Percentiles rank a stretch among this genome's conserved stretches.
These are phyloP conservation scores for Chrysina gloriosa DNA, from an alignment of 2,888 invertebrate genomes.

Conservation along the genomic window DNA sequence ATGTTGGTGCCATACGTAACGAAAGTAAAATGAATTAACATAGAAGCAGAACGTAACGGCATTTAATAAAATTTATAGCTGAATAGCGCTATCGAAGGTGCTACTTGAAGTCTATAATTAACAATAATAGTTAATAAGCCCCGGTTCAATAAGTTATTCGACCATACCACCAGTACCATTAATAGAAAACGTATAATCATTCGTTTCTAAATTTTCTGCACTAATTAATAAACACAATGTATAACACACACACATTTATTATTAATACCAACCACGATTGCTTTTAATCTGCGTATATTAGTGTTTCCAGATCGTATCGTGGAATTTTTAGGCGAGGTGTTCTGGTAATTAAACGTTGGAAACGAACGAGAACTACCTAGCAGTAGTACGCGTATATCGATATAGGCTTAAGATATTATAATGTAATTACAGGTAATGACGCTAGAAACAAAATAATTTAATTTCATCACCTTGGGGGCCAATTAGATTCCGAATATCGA, in stretches of 20 bases:
- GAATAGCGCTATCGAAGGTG: slow-evolving; percentile 1
- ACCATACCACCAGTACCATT: neutral
- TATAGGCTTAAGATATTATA: slow-evolving; percentile 42
- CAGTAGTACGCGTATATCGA: slow-evolving; percentile 16
- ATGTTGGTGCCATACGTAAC: too few relatives aligned
- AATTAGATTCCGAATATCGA: slow-evolving; percentile 40
- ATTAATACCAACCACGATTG: slow-evolving; percentile 11
- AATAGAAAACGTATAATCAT: slow-evolving; percentile 23
- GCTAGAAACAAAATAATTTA: slow-evolving; percentile 44
- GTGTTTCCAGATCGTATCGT: slow-evolving; percentile 35
- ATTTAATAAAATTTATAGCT: slow-evolving; percentile 23
- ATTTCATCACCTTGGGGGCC: slow-evolving; percentile 43
- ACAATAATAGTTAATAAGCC: slow-evolving; percentile 17
- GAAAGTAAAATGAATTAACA: too few relatives aligned
- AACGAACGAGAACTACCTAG: slow-evolving; percentile 17
- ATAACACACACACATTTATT: slow-evolving; percentile 10
- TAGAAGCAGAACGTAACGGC: neutral
- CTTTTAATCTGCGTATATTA: neutral
- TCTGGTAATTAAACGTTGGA: slow-evolving; percentile 39
- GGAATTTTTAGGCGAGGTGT: slow-evolving; percentile 43
- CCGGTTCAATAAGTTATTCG: slow-evolving; percentile 12
- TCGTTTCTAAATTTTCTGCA: slow-evolving; percentile 39
- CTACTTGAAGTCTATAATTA: slow-evolving; percentile 32
- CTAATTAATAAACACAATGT: slow-evolving; percentile 42
- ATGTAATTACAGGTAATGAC: slow-evolving; percentile 44